These are phyloP conservation scores for Mimumesa dahlbomi DNA, from an alignment of 2,888 invertebrate genomes.

Conservation along the genomic window DNA sequence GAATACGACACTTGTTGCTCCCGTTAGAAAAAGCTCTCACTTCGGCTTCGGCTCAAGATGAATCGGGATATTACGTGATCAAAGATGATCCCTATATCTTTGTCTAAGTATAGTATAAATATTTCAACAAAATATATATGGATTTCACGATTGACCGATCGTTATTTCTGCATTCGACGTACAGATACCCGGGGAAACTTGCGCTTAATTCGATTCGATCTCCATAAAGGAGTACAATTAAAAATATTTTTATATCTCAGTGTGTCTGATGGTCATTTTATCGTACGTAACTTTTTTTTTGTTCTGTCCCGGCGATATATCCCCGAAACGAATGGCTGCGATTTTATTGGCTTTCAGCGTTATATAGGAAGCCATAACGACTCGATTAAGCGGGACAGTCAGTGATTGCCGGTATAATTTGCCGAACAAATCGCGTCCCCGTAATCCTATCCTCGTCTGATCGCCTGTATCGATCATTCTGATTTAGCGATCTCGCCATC, in stretches of 20 bases:
- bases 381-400: slow-evolving; percentile 67
- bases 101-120: too few relatives aligned
- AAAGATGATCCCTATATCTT: slow-evolving; percentile 23
- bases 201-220: slow-evolving; percentile 22
- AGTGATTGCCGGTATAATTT: slow-evolving; percentile 67
- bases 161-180: too few relatives aligned
- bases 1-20: slow-evolving; percentile 74
- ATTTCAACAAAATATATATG: too few relatives aligned
- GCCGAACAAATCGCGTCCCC: slow-evolving; percentile 64
- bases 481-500: slow-evolving; percentile 50
- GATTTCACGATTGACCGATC: too few relatives aligned
- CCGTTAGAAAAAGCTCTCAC: slow-evolving; percentile 41
- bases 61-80: slow-evolving; percentile 24
- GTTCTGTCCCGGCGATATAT: slow-evolving; percentile 32
- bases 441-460: slow-evolving; percentile 61
- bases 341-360: slow-evolving; percentile 67
- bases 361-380: slow-evolving; percentile 66
- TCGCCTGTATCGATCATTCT: slow-evolving; percentile 62
- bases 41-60: slow-evolving; percentile 33
- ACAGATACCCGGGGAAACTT: too few relatives aligned
- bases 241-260: slow-evolving; percentile 55
- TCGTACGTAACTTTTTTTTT: slow-evolving; percentile 26
- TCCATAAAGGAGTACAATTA: slow-evolving; percentile 41
- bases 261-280: slow-evolving; percentile 47
- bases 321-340: slow-evolving; percentile 52